phyloP scores from a whole-genome alignment of 2,113 vertebrate species.

The Zosterops pallidus region DNA sequence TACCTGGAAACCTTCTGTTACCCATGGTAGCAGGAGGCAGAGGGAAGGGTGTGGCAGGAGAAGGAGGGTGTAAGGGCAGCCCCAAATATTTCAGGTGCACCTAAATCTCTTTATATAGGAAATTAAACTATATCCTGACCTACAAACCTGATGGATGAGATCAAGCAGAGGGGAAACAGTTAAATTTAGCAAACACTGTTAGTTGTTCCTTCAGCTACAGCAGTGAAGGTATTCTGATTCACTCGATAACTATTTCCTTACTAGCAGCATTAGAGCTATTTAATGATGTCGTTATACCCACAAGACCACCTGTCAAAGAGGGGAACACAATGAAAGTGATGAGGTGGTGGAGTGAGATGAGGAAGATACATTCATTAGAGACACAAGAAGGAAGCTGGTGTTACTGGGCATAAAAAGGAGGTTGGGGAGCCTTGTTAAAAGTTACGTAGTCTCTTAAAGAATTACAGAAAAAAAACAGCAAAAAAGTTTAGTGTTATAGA shows the following conservation, averaged over 20 bases:
- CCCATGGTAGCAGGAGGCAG: neutral
- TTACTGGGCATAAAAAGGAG: conserved; percentile 26
- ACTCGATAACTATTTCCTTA: conserved; percentile 8
- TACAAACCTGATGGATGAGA: neutral
- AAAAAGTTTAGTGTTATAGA: conserved; percentile 13
- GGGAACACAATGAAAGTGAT: conserved; percentile 32
- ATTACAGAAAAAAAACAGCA: neutral
- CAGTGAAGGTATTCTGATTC: conserved; percentile 11
- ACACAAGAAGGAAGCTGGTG: neutral
- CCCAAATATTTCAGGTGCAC: neutral
- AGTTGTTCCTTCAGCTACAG: neutral
- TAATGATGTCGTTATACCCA: conserved; percentile 51
- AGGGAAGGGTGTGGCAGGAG: neutral
- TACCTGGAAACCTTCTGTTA: neutral
- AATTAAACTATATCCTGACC: neutral
- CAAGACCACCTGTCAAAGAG: conserved; percentile 47
- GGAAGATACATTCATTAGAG: conserved; percentile 38
- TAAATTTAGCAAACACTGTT: neutral
- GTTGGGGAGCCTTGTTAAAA: conserved; percentile 54
- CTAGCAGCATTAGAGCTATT: conserved; percentile 20
- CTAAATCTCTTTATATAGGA: neutral
- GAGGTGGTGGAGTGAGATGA: conserved; percentile 8
- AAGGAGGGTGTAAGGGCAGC: neutral
- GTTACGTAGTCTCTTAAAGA: conserved; percentile 26
- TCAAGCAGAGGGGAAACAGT: neutral